These are phyloP conservation scores for Xestia xanthographa DNA, from an alignment of 2,888 invertebrate species.

Conservation along the genomic window DNA sequence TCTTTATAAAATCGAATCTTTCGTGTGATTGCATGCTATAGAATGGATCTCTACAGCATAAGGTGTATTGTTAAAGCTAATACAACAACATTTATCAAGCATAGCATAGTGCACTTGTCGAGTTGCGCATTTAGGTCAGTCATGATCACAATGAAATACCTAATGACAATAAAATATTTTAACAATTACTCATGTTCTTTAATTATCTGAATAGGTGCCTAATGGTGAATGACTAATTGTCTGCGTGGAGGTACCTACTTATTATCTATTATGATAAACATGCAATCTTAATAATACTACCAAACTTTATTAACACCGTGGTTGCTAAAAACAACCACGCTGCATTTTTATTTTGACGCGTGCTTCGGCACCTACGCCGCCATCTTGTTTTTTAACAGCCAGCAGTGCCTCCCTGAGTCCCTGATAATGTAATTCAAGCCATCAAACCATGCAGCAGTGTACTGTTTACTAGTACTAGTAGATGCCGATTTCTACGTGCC, in stretches of 20 bases:
- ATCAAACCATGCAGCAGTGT: constrained; percentile 1
- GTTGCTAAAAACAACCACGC: not conserved
- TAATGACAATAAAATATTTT: constrained; percentile 37
- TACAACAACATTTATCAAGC: not conserved
- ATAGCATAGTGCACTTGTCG: constrained; percentile 1
- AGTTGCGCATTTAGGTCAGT: constrained; percentile 37
- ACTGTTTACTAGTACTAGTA: constrained; percentile 45
- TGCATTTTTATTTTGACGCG: not conserved
- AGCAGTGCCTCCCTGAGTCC: not conserved
- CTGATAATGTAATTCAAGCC: not conserved
- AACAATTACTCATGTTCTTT: constrained; percentile 30
- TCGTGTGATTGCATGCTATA: not conserved
- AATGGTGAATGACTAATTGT: constrained; percentile 29
- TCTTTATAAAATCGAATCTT: not conserved
- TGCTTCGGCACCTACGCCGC: not conserved
- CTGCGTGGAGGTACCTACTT: not conserved
- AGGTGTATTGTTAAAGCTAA: not conserved
- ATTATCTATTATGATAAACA: not conserved
- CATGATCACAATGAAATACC: constrained; percentile 42
- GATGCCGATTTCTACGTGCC: constrained; percentile 32
- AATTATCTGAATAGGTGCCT: not conserved
- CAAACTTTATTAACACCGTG: not conserved
- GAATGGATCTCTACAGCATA: not conserved
- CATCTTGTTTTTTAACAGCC: too few species aligned
- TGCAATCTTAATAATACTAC: not conserved